Base-by-base conservation (phyloP, 1,140 invertebrate genomes). In the Helicoverpa zea region DNA sequence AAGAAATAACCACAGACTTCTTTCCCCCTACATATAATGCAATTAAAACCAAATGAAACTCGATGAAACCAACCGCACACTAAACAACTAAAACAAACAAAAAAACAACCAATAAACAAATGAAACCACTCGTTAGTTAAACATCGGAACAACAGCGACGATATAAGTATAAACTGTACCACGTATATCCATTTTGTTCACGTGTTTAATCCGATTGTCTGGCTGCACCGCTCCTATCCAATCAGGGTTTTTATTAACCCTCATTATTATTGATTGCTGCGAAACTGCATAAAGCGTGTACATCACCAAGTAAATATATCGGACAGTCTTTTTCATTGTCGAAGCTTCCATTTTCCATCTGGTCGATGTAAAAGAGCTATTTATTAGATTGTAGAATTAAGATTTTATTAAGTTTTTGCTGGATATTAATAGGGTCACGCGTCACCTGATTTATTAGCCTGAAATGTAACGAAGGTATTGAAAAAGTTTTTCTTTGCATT, bases 231-330 rank as follows among this genome's bases (percentile, higher is more conserved):
- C 63, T 59, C 68, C 72, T 78, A 85, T 87, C 87, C 87, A 90
- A 88, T 89, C 87, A 88, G 66, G 85, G 80, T 87, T 90, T 90
- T 90, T 90, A 88, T 91, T 89, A 90, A 86, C 87, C 84, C 81
- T 87, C 86, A 87, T 88, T 88, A 89, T 88, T 88, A 90, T 90
- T 89, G 85, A 89, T 88, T 85, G 83, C 73, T 66, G 59, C 51
- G 79, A 76, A 78, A 75, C 75, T 83, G 79, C 61, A 84, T 83
- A 77, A 77, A 64, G 16, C 30, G 59, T 61, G 29, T 29, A 56
- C 72, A 75, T 59, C 29, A 64, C 16, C 47, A 52, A 64, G 35
- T 66, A 64, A 64, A 77, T 77, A 14, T 64, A 77, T 66, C 49
- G 49, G 23, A 51, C 43, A 30, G 47, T 23, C 18, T 64, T 76